Base-by-base conservation (phyloP, 2,888 invertebrate genomes). In the Nephrotoma flavescens region DNA sequence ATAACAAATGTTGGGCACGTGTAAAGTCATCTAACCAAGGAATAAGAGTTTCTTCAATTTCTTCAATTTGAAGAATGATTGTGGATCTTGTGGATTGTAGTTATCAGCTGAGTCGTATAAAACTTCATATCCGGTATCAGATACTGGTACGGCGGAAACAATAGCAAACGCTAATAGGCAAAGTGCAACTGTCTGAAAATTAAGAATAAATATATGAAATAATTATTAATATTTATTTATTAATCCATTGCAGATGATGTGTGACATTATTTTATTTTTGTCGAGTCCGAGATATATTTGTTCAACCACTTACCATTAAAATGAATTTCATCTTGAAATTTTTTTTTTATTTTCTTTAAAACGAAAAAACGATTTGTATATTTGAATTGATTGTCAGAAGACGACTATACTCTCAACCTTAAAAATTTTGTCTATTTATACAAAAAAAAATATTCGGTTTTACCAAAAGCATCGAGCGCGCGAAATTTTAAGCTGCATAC, bases 21-120 rank as follows among this genome's bases (percentile, higher is more conserved):
- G 71, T 3, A 0, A 31, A 71, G 11, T 71, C 31, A 41, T 57
- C 42, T 86, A 86, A 57, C 86, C 86, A 57, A 86, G 86, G 87
- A 91, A 89, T 42, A 90, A 89, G 87, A 91, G 88, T 88, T 91
- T 91, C 88, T 91, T 91, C 87, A 91, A 88, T 89, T 91, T 91
- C 87, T 88, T 88, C 87, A 91, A 89, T 89, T 91, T 91, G 88
- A 91, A 91, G 87, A 91, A 89, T 41, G 90, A 89, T 87, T 90
- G 90, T 7, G 90, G 89, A 88, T 90, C 90, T 88, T 91, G 90
- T 5, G 91, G 90, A 88, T 89, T 90, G 86, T 90, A 89, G 42
- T 89, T 89, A n/a, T 90, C 89, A 31, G 45, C 86, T 42, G 87
- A 87, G 42, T 88, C 71, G 71, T 71, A 71, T 31, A 71, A 87